Evolutionary conservation across 2,888 invertebrate species (phyloP).

Genomic region (Dimorphilus gyrociliatus): DNA sequence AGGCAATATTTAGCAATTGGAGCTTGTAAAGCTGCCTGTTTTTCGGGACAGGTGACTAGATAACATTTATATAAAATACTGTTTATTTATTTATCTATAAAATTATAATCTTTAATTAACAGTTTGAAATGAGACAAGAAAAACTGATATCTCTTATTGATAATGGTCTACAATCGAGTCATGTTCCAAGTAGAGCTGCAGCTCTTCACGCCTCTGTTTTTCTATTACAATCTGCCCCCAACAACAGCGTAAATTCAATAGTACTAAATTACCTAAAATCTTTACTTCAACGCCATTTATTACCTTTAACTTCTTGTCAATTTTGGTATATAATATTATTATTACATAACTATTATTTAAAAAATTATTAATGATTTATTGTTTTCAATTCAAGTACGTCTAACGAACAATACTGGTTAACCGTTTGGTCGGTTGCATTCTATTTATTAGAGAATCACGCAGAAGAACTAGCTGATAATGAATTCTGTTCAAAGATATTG

Average conservation of each 20-base stretch:
- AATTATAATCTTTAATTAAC: too few relatives aligned
- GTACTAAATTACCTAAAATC: constrained; percentile 3
- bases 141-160: too few relatives aligned
- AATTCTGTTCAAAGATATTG: constrained; percentile 33
- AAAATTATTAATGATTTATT: too few relatives aligned
- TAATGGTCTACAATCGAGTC: too few relatives aligned
- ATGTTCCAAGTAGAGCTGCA: too few relatives aligned
- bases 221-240: too few relatives aligned
- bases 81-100: constrained; percentile 2
- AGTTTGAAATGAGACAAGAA: too few relatives aligned
- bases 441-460: constrained; percentile 50
- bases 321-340: constrained; percentile 4
- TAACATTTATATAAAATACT: not conserved
- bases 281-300: constrained; percentile 1
- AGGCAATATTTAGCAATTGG: constrained; percentile 53
- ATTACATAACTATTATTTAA: too few relatives aligned
- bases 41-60: constrained; percentile 43
- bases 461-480: constrained; percentile 48
- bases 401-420: constrained; percentile 49
- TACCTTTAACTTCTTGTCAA: constrained; percentile 1
- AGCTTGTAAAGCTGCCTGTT: constrained; percentile 51
- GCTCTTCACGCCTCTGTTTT: too few relatives aligned
- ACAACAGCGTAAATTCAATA: too few relatives aligned
- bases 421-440: constrained; percentile 58
- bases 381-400: constrained; percentile 24